phyloP scores from a whole-genome alignment of 2,888 invertebrate genomes.

The Ferrisia virgata region DNA sequence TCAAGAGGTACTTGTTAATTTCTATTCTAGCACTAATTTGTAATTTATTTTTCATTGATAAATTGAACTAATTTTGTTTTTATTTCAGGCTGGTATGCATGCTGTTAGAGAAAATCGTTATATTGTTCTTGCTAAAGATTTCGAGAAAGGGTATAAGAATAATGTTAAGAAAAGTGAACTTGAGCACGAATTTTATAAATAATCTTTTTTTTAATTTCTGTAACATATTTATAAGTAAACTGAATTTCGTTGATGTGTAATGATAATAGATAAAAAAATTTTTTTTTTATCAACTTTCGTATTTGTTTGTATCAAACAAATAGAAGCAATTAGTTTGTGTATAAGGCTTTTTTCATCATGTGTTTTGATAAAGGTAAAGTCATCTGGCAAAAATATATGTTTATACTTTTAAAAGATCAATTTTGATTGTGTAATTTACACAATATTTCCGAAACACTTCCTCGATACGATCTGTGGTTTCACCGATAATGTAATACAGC shows the following conservation, averaged over 20 bases:
- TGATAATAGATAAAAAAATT: background rate
- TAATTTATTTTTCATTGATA: background rate
- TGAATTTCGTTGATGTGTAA: constrained; percentile 17
- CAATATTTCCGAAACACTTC: too few relatives aligned
- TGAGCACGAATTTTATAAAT: constrained; percentile 99
- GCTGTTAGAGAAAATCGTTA: constrained; percentile 99
- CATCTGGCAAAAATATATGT: too few relatives aligned
- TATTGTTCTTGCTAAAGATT: constrained; percentile 97
- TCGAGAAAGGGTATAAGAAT: constrained; percentile 99
- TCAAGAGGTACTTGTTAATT: constrained; percentile 69
- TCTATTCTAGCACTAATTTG: background rate
- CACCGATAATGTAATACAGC: too few relatives aligned
- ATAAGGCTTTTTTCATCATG: too few relatives aligned
- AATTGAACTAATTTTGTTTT: too few relatives aligned
- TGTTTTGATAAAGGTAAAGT: too few relatives aligned
- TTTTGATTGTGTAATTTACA: too few relatives aligned
- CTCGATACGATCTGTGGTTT: too few relatives aligned
- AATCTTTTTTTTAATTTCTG: constrained; percentile 53
- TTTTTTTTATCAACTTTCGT: too few relatives aligned
- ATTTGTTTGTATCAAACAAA: too few relatives aligned
- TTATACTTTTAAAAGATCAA: too few relatives aligned
- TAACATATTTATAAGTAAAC: background rate
- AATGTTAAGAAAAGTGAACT: constrained; percentile 99
- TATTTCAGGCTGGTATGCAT: constrained; percentile 89
- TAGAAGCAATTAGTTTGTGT: too few relatives aligned